phyloP scores from a whole-genome alignment of 2,113 vertebrate genomes.

The Misgurnus anguillicaudatus region DNA sequence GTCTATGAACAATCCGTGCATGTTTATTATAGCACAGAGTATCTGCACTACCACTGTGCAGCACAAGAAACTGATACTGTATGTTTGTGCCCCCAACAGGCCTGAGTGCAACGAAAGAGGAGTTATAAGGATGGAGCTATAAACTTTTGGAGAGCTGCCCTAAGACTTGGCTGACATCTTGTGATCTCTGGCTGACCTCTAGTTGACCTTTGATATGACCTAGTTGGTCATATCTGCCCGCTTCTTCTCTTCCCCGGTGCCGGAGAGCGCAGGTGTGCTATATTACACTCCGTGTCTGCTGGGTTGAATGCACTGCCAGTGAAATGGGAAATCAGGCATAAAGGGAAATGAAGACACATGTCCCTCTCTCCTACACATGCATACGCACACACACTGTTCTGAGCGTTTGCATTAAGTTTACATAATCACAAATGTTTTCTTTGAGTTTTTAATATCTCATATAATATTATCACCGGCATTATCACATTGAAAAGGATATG shows the following conservation, averaged over 20 bases:
- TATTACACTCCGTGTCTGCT: background rate
- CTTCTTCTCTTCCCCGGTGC: background rate
- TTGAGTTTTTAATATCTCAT: background rate
- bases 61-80: conserved; percentile 3
- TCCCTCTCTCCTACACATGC: background rate
- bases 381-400: background rate
- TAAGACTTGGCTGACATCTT: conserved; percentile 14
- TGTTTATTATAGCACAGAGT: no score
- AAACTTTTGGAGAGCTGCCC: background rate
- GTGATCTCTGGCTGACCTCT: background rate
- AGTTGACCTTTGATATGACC: background rate
- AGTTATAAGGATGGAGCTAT: background rate
- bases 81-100: conserved; percentile 20
- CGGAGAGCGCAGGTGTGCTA: conserved; percentile 28
- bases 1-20: no score
- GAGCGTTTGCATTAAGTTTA: background rate
- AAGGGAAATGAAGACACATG: conserved; percentile 31
- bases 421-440: background rate
- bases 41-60: background rate
- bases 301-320: conserved; percentile 3
- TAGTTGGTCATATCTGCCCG: background rate
- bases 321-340: conserved; percentile 18
- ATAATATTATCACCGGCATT: no score
- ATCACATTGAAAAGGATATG: no score
- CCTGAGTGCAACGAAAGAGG: background rate